phyloP scores from a whole-genome alignment of 2,797 vertebrate species.

The Dryobates pubescens region DNA sequence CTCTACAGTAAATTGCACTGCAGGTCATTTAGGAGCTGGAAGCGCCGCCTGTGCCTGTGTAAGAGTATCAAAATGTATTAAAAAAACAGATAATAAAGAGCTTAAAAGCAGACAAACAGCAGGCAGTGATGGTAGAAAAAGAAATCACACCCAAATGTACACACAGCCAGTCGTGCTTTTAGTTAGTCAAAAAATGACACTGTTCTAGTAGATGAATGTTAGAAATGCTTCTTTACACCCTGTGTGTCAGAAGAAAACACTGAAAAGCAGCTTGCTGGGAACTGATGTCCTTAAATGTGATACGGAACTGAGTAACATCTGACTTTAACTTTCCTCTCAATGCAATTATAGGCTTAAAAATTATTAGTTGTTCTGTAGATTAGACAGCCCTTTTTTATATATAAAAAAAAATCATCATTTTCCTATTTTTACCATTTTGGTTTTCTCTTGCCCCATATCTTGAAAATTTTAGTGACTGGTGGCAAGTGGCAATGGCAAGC shows the following conservation, averaged over 20 bases:
- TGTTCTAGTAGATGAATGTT: background rate
- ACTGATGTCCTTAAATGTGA: background rate
- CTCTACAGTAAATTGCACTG: constrained; percentile 20
- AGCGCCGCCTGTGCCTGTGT: background rate
- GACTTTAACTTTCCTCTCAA: background rate
- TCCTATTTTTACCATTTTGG: background rate
- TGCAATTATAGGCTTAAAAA: background rate
- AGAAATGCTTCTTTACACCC: background rate
- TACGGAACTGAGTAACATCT: background rate
- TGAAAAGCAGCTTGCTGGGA: background rate
- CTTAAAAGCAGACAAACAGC: background rate
- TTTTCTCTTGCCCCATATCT: background rate
- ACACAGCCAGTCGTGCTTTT: background rate
- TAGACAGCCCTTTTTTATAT: background rate
- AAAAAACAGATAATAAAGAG: background rate
- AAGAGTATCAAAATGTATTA: background rate
- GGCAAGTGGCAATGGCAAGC: background rate
- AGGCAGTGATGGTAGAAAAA: background rate
- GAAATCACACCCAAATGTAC: background rate
- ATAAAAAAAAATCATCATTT: background rate
- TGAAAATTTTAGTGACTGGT: background rate
- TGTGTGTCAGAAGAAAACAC: background rate
- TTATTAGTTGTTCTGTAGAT: background rate
- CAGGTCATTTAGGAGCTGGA: constrained; percentile 36
- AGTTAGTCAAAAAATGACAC: background rate